phyloP scores from a whole-genome alignment of 1,140 invertebrate genomes.

The Hetaerina americana region DNA sequence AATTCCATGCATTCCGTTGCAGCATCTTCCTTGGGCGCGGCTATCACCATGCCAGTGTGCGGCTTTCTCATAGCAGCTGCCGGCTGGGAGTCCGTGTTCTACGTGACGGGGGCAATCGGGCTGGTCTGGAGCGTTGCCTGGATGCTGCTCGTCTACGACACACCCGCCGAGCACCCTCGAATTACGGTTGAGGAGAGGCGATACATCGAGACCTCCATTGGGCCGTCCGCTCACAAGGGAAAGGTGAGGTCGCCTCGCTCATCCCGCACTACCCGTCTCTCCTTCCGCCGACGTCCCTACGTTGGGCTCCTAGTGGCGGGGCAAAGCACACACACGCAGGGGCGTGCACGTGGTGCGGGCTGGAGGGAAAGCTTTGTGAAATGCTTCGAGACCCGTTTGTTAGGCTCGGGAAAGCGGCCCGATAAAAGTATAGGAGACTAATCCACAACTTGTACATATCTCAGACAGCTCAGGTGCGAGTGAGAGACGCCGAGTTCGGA shows the following conservation, averaged over 20 bases:
- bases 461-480: too few relatives aligned
- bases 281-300: too few relatives aligned
- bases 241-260: conserved; percentile 9
- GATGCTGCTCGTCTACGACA: conserved; percentile 75
- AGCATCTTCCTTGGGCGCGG: conserved; percentile 71
- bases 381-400: too few relatives aligned
- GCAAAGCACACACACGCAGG: too few relatives aligned
- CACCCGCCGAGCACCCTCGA: conserved; percentile 70
- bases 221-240: conserved; percentile 21
- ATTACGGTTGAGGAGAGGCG: conserved; percentile 63
- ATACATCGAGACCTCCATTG: conserved; percentile 65
- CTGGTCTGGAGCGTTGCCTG: conserved; percentile 71
- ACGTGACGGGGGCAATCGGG: conserved; percentile 62
- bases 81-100: conserved; percentile 76
- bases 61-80: conserved; percentile 62
- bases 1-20: conserved; percentile 16
- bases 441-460: too few relatives aligned
- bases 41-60: conserved; percentile 67
- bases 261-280: too few relatives aligned
- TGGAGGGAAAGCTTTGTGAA: too few relatives aligned
- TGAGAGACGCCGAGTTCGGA: too few relatives aligned
- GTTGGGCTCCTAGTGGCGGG: too few relatives aligned
- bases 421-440: too few relatives aligned
- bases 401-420: too few relatives aligned
- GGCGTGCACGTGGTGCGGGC: too few relatives aligned